Conservation (phyloP, 2,888 invertebrate genomes). For the Drosophila acutilabella region DNA sequence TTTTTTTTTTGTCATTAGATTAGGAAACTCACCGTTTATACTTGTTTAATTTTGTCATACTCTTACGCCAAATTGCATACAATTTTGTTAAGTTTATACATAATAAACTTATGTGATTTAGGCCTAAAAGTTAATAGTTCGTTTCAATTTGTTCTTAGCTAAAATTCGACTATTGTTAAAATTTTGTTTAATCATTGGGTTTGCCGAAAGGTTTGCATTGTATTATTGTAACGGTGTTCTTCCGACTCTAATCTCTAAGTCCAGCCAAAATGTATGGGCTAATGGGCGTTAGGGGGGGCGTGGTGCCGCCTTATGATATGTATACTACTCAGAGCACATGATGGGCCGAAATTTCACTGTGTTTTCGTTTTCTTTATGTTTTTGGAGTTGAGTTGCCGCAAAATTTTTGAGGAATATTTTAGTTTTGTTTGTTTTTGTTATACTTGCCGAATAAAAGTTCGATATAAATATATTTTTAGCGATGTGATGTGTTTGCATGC, state of each 20-base stretch:
- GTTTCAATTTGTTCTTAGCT: slow-evolving; percentile 74
- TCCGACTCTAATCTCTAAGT: slow-evolving; percentile 55
- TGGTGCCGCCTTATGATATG: slow-evolving; percentile 42
- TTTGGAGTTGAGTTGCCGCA: slow-evolving; percentile 38
- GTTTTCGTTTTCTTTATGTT: neutral
- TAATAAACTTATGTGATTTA: slow-evolving; percentile 55
- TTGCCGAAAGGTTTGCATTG: slow-evolving; percentile 73
- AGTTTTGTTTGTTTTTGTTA: slow-evolving; percentile 13
- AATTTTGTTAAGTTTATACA: slow-evolving; percentile 56
- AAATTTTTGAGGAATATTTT: slow-evolving; percentile 64
- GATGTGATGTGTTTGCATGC: slow-evolving; percentile 55
- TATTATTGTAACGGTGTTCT: slow-evolving; percentile 57
- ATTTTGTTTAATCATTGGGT: slow-evolving; percentile 70
- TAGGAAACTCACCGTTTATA: slow-evolving; percentile 83
- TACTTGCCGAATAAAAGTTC: slow-evolving; percentile 25
- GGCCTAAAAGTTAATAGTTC: slow-evolving; percentile 66
- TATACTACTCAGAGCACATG: slow-evolving; percentile 55
- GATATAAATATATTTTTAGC: slow-evolving; percentile 23
- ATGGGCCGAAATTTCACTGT: slow-evolving; percentile 61
- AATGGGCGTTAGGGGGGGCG: slow-evolving; percentile 56
- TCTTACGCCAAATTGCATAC: slow-evolving; percentile 62
- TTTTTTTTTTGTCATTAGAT: slow-evolving; percentile 60
- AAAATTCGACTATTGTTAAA: slow-evolving; percentile 82
- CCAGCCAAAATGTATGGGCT: slow-evolving; percentile 25
- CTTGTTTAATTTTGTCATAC: slow-evolving; percentile 72